Conservation (phyloP, 2,797 vertebrate species). For the Sciaenops ocellatus region DNA sequence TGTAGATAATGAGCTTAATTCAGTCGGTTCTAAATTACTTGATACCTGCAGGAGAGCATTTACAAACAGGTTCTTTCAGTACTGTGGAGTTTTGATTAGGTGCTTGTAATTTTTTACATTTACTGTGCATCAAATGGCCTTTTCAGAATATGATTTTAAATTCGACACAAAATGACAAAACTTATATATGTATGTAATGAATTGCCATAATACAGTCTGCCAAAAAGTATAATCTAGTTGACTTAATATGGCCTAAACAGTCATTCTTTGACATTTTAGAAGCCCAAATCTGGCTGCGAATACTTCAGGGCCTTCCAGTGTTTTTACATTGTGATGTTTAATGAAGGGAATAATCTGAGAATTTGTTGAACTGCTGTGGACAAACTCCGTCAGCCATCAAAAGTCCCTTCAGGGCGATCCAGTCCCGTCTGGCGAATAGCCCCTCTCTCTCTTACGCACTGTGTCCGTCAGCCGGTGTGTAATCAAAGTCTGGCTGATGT, state of each 20-base stretch:
- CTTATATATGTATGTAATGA: background rate
- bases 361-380: background rate
- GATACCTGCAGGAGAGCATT: background rate
- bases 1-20: background rate
- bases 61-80: background rate
- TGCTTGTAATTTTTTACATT: background rate
- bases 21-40: background rate
- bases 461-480: conserved; percentile 21
- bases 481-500: conserved; percentile 9
- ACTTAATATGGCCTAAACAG: background rate
- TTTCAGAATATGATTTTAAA: background rate
- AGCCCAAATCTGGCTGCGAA: background rate
- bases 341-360: background rate
- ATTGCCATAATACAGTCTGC: too few species aligned
- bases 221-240: background rate
- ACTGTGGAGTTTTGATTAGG: background rate
- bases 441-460: background rate
- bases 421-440: background rate
- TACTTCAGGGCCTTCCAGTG: background rate
- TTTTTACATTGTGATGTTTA: background rate
- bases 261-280: background rate
- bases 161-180: too few species aligned
- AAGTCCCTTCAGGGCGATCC: background rate
- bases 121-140: background rate
- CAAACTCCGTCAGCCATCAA: conserved; percentile 2